Conservation (phyloP, 2,113 vertebrate species). For the Rhinolophus ferrumequinum region DNA sequence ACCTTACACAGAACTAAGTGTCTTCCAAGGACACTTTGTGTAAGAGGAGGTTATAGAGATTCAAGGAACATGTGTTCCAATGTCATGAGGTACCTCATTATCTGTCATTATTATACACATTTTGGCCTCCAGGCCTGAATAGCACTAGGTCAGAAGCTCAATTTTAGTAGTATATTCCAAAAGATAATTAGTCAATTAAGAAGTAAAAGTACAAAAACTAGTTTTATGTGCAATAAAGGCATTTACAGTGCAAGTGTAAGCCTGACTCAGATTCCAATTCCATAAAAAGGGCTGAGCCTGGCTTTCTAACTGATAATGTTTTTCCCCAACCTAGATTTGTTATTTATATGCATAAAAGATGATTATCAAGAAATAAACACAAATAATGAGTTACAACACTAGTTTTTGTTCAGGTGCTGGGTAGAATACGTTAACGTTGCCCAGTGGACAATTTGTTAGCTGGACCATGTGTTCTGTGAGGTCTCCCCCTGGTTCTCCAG, state of each 20-base stretch:
- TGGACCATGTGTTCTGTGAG: not conserved
- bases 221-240: not conserved
- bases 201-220: slow-evolving; percentile 33
- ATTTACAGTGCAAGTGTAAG: not conserved
- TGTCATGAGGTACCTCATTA: not conserved
- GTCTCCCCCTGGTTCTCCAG: not conserved
- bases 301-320: not conserved
- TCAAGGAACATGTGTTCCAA: not conserved
- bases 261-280: not conserved
- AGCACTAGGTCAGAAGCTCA: not conserved
- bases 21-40: not conserved
- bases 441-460: fast-evolving
- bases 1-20: not conserved
- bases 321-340: not conserved
- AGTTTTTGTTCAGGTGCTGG: not conserved
- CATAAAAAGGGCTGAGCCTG: not conserved
- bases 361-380: not conserved
- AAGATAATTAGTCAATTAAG: slow-evolving; percentile 57
- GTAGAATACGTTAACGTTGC: not conserved
- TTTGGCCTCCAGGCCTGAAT: not conserved
- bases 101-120: not conserved
- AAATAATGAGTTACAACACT: not conserved
- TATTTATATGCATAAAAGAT: not conserved
- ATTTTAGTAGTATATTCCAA: not conserved
- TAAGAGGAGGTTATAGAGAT: not conserved